Percentiles rank a stretch among this genome's conserved stretches.
Conservation (phyloP, 2,113 vertebrate genomes). For the Clarias gariepinus region DNA sequence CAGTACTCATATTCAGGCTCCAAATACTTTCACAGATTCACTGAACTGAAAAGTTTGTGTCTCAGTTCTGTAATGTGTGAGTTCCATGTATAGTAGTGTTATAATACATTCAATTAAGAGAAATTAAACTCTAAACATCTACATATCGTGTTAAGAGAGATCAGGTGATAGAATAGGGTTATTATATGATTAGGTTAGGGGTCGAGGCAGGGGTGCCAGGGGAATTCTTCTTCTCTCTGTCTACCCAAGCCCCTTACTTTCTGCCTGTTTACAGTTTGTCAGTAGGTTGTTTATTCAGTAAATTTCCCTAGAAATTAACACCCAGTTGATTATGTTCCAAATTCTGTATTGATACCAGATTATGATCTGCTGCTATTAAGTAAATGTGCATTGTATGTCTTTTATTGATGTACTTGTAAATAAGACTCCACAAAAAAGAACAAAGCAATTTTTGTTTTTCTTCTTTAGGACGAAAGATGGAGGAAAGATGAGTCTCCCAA, state of each 20-base stretch:
- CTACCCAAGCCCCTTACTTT: neutral
- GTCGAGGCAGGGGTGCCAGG: neutral
- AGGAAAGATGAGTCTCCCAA: neutral
- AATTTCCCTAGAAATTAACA: neutral
- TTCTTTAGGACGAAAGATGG: neutral
- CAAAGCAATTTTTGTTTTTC: neutral
- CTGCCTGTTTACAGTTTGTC: neutral
- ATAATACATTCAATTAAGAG: neutral
- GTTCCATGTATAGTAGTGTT: neutral
- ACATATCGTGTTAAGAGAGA: neutral
- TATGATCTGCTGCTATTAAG: neutral
- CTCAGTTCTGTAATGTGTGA: neutral
- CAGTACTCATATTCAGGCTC: neutral
- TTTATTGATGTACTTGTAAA: neutral
- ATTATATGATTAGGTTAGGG: neutral
- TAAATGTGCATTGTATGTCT: neutral
- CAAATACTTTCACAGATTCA: conserved; percentile 3
- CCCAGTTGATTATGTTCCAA: neutral
- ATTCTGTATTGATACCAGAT: neutral
- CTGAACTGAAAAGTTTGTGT: neutral
- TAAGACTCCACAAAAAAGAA: conserved; percentile 14
- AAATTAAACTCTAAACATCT: neutral
- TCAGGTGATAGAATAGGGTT: neutral
- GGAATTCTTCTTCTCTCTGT: neutral
- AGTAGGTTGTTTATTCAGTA: neutral